Conservation (phyloP, 1,140 invertebrate genomes). For the Drosophila lowei region DNA sequence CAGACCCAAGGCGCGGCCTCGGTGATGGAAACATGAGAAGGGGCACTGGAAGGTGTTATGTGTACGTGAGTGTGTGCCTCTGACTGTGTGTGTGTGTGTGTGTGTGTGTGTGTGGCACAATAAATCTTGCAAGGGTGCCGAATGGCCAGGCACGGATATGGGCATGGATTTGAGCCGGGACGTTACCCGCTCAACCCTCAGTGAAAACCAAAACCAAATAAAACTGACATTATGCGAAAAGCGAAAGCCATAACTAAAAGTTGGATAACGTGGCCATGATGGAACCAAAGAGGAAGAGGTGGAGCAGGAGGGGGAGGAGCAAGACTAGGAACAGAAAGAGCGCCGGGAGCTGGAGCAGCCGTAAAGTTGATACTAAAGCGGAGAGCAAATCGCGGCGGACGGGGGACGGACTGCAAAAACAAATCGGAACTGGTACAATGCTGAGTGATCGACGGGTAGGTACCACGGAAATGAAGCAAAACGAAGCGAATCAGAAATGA, state of each 20-base stretch:
- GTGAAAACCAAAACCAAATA: constrained; percentile 81
- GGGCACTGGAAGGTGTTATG: constrained; percentile 49
- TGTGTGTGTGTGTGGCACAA: constrained; percentile 61
- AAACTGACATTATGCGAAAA: constrained; percentile 82
- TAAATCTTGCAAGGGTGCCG: constrained; percentile 79
- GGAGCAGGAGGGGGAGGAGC: not conserved
- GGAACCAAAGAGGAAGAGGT: constrained; percentile 28
- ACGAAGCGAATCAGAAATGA: not conserved
- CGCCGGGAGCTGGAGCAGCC: constrained; percentile 26
- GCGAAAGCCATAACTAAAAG: constrained; percentile 82
- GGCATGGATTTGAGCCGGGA: constrained; percentile 33
- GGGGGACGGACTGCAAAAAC: constrained; percentile 15
- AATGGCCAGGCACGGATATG: constrained; percentile 44
- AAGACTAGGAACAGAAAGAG: not conserved
- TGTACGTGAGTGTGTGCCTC: constrained; percentile 33
- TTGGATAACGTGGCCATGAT: constrained; percentile 76
- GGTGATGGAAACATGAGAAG: too few species aligned
- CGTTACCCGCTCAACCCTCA: constrained; percentile 24
- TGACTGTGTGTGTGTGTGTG: constrained; percentile 18
- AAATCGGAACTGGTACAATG: constrained; percentile 34
- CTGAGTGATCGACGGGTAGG: constrained; percentile 21
- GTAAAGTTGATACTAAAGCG: constrained; percentile 68
- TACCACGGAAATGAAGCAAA: constrained; percentile 3
- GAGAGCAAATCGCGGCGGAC: constrained; percentile 22
- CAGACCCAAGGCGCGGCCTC: constrained; percentile 24